Conservation (phyloP, 2,113 vertebrate species). For the Ardeotis arabs region DNA sequence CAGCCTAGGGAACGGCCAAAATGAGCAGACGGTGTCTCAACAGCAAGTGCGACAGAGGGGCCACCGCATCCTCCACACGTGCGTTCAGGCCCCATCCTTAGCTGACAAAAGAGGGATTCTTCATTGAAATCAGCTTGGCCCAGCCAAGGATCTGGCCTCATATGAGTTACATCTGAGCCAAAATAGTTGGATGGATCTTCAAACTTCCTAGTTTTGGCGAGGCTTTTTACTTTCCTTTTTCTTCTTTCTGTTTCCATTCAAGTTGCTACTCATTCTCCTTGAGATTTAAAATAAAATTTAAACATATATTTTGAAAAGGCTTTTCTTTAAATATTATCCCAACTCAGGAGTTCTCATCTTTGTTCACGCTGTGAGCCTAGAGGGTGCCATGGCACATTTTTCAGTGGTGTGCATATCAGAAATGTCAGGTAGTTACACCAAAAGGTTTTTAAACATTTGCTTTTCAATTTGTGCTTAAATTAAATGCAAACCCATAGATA, state of each 20-base stretch:
- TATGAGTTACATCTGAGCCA: background rate
- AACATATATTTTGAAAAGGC: background rate
- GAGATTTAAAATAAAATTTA: background rate
- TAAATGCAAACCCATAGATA: background rate
- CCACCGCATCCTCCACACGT: rapidly evolving
- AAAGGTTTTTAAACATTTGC: background rate
- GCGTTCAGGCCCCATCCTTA: background rate
- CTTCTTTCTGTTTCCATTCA: background rate
- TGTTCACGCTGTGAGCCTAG: background rate
- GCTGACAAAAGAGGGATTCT: background rate
- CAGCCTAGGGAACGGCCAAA: background rate
- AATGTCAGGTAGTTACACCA: background rate
- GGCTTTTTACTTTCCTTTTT: background rate
- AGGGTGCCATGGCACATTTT: background rate
- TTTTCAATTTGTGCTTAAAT: background rate
- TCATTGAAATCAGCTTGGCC: background rate
- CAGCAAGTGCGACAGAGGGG: background rate
- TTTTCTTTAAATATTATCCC: background rate
- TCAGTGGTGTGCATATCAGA: background rate
- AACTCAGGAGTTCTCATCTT: background rate
- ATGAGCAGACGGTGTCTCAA: background rate
- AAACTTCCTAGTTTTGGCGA: background rate
- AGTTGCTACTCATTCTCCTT: background rate
- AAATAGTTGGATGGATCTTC: background rate
- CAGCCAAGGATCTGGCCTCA: background rate